phyloP scores from a whole-genome alignment of 1,140 invertebrate genomes.

The Helicoverpa zea region DNA sequence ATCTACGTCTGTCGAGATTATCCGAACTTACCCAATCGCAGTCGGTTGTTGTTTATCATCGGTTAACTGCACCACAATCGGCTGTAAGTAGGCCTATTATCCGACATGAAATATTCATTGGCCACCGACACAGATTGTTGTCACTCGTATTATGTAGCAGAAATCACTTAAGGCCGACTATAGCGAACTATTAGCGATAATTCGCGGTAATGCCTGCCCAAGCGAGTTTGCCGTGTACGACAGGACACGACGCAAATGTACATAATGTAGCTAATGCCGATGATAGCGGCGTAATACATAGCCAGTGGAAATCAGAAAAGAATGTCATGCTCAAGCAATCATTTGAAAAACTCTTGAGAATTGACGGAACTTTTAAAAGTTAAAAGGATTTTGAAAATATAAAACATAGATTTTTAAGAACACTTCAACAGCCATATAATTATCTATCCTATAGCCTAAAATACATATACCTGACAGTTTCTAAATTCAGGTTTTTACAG shows the following conservation, averaged over 20 bases:
- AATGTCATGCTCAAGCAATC: neutral
- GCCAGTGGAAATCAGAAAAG: neutral
- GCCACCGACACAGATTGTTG: slow-evolving; percentile 76
- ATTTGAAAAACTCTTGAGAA: neutral
- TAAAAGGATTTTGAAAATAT: too few relatives aligned
- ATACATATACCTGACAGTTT: too few relatives aligned
- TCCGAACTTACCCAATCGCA: slow-evolving; percentile 13
- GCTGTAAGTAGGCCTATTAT: slow-evolving; percentile 70
- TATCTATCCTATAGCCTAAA: too few relatives aligned
- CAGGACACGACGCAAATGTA: slow-evolving; percentile 17
- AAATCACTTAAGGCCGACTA: slow-evolving; percentile 71
- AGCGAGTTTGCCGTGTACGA: slow-evolving; percentile 46
- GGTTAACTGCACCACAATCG: slow-evolving; percentile 58
- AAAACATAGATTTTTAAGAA: too few relatives aligned
- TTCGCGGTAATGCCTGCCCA: slow-evolving; percentile 58
- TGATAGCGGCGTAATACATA: slow-evolving; percentile 6
- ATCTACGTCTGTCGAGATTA: slow-evolving; percentile 31
- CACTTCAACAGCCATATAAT: too few relatives aligned
- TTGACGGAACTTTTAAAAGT: neutral
- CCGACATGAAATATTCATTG: slow-evolving; percentile 81
- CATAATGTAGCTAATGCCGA: slow-evolving; percentile 17
- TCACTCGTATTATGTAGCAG: slow-evolving; percentile 76
- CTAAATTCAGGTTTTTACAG: too few relatives aligned
- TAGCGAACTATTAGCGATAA: slow-evolving; percentile 66
- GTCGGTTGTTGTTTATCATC: slow-evolving; percentile 46